A percentile compares a stretch with the other conserved stretches of the same genome.
These are phyloP conservation scores for Rhinella marina DNA, from an alignment of 2,797 vertebrate genomes.

Conservation along the genomic window DNA sequence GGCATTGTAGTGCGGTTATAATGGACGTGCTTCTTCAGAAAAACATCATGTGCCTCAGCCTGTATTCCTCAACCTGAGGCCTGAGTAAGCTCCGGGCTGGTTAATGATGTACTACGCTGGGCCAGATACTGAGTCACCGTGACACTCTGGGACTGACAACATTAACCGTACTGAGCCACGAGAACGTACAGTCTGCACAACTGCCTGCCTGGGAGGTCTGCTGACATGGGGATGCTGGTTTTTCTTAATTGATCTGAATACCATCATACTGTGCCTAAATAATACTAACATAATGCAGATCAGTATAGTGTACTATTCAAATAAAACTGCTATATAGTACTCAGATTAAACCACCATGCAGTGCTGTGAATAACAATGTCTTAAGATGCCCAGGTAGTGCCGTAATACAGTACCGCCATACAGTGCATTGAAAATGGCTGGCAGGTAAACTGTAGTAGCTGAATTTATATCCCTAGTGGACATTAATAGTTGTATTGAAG, in stretches of 20 bases:
- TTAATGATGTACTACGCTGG: conserved; percentile 50
- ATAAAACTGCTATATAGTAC: not conserved
- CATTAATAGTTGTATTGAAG: too few species aligned
- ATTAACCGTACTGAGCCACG: conserved; percentile 2
- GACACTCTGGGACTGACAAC: conserved; percentile 2
- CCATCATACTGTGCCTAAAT: not conserved
- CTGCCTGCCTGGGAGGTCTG: not conserved
- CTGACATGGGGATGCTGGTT: not conserved
- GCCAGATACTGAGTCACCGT: conserved; percentile 47
- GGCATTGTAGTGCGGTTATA: conserved; percentile 7
- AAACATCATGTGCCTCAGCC: not conserved
- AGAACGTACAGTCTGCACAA: not conserved
- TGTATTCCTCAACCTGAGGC: conserved; percentile 6
- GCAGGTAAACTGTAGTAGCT: too few species aligned
- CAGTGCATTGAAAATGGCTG: too few species aligned
- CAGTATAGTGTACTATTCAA: not conserved
- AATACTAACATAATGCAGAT: not conserved
- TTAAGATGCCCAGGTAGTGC: not conserved
- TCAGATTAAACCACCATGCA: not conserved
- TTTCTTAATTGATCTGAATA: not conserved
- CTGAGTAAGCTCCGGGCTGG: conserved; percentile 36
- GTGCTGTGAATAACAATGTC: not conserved
- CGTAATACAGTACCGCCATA: not conserved
- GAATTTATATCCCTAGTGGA: too few species aligned
- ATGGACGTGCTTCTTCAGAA: not conserved